Base-by-base conservation (phyloP, 2,797 vertebrate genomes). In the Adelosebastes latens region DNA sequence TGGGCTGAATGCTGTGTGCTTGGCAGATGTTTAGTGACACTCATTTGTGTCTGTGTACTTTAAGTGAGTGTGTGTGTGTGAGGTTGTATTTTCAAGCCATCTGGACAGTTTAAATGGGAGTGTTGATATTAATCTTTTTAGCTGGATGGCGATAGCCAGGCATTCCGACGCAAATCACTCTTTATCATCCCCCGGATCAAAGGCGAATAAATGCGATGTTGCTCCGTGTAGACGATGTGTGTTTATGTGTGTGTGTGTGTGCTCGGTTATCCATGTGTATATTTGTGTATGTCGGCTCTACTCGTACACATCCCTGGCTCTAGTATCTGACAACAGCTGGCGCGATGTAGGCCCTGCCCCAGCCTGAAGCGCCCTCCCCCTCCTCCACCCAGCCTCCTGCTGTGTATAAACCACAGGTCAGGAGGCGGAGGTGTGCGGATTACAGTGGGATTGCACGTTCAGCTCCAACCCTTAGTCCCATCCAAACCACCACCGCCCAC, bases 81-180 rank as follows among this genome's bases (percentile, higher is more conserved):
- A 81, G 71, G 80, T 58, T 85, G 81, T 89, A 86, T 90, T 90
- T 89, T 91, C 59, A 58, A 89, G 92, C 94, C 95, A 96, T 95
- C 95, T 96, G 95, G 93, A 93, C 92, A 77, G 92, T 94, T 93
- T 93, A 92, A 88, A 94, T 81, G 89, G 84, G 91, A 94, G 95
- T 94, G 94, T 95, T 96, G 94, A 95, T 95, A 95, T 95, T 95
- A 95, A 96, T 96, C 94, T 96, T 92, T 96, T 95, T 95, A 95
- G 93, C 90, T 92, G 91, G 90, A 93, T 87, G 85, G 91, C 85
- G 83, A 90, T 88, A 90, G 88, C 73, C 72, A 77, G 75, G 81
- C 90, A 84, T 90, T 93, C 72, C 55, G 86, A 93, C 89, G 83
- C 93, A 94, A 94, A 93, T 88, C 85, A 78, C 88, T 89, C 90